Base-by-base conservation (phyloP, 2,797 vertebrate species). In the Cephalopachus bancanus region DNA sequence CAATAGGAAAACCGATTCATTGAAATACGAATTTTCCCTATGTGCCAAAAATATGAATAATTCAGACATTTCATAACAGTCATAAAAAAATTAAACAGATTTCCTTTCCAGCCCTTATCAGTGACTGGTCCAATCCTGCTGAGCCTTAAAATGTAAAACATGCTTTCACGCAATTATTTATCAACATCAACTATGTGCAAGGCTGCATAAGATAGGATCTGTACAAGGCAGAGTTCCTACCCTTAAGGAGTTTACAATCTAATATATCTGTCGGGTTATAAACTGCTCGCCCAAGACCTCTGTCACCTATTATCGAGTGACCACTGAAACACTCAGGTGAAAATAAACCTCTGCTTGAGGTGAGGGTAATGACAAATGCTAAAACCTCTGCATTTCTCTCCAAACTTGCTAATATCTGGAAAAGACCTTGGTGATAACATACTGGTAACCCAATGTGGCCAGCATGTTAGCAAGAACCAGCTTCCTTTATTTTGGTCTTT, bases 51-150 rank as follows among this genome's bases (percentile, higher is more conserved):
- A 75, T 10, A n/a, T 0, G 57, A 94, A 75, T 59, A 95, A 95
- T 55, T 72, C 24, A 59, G 83, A 51, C 76, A 83, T 89, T 91
- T 94, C 67, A 6, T 74, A 95, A 94, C 30, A 84, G 87, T 30
- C 86, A 71, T 83, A 51, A 22, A 83, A 64, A 83, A 92, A 78
- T 64, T 74, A 69, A 62, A 62, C 26, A 91, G 86, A 94, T 83
- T 64, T 90, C 72, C 88, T 95, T 81, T 94, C 91, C 30, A 60
- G 76, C 51, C 65, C 71, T 97, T 89, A 96, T 95, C 96, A 95
- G 83, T 64, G 89, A 95, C 83, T 9, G 89, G 37, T 53, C 49
- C 91, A 89, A 85, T 94, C 74, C 79, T 83, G 86, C 87, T 75
- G 83, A 94, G 59, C 67, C 89, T 95, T 93, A 83, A 94, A 94